These are phyloP conservation scores for Saimiri boliviensis DNA, from an alignment of 2,113 vertebrate genomes.

Conservation along the genomic window DNA sequence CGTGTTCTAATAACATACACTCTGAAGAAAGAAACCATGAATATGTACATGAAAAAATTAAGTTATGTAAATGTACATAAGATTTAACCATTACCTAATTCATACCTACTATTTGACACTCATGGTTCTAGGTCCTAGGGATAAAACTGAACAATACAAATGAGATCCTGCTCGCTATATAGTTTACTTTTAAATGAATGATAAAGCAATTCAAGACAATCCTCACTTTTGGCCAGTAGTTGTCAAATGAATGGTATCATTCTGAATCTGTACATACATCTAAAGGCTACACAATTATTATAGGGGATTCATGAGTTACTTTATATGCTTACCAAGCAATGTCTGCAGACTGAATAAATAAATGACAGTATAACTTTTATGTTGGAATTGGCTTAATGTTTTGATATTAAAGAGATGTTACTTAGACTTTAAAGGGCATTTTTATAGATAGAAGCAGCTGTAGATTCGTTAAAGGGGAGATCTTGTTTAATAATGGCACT, in stretches of 20 bases:
- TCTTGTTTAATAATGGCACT: not conserved
- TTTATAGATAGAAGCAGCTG: not conserved
- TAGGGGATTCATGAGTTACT: not conserved
- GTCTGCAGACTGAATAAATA: not conserved
- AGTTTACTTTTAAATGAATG: slow-evolving; percentile 25
- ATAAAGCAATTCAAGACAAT: not conserved
- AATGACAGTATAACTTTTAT: not conserved
- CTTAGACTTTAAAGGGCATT: not conserved
- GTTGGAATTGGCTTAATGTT: not conserved
- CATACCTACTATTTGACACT: not conserved
- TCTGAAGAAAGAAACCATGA: not conserved
- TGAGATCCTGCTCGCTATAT: not conserved
- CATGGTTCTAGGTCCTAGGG: not conserved
- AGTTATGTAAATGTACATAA: not conserved
- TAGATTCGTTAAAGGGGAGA: not conserved
- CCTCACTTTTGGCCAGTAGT: not conserved
- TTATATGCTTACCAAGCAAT: not conserved
- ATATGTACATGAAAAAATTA: not conserved
- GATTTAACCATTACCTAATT: not conserved
- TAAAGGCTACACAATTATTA: not conserved
- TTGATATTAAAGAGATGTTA: not conserved
- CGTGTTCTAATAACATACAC: not conserved
- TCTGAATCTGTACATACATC: not conserved
- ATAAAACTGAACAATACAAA: not conserved
- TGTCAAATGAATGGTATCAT: not conserved